Percentiles rank a stretch among this genome's conserved stretches.
Evolutionary conservation across 1,140 invertebrate species (phyloP).

Genomic region (Ostrea denselamellosa): DNA sequence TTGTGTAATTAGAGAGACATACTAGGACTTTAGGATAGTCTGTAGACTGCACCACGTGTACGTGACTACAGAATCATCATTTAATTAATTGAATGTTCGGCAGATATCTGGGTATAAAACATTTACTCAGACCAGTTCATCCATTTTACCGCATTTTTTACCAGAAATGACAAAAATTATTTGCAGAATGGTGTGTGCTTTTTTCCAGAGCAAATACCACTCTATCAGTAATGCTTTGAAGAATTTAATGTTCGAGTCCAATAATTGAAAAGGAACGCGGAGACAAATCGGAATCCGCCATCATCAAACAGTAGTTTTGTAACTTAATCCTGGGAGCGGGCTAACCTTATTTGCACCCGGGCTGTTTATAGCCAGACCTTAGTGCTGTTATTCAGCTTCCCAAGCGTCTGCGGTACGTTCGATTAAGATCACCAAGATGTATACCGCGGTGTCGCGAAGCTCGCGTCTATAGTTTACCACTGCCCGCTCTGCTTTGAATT

Average conservation of each 20-base stretch:
- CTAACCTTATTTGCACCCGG: not conserved
- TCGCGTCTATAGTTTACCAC: not conserved
- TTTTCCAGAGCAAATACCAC: not conserved
- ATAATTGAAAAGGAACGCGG: not conserved
- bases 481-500: not conserved
- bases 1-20: too few relatives aligned
- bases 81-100: not conserved
- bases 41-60: not conserved
- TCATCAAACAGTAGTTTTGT: not conserved
- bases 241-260: not conserved
- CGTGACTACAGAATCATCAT: not conserved
- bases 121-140: slow-evolving; percentile 1
- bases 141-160: not conserved
- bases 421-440: slow-evolving; percentile 23
- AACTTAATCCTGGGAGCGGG: not conserved
- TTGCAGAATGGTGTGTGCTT: not conserved
- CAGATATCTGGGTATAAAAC: not conserved
- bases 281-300: not conserved
- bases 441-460: not conserved
- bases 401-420: not conserved
- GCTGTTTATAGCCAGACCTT: not conserved
- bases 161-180: not conserved
- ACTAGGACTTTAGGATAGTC: not conserved
- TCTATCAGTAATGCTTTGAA: not conserved
- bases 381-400: not conserved